A percentile compares a stretch with the other conserved stretches of the same genome.
Conservation (phyloP, 2,113 vertebrate genomes). For the Calypte anna region DNA sequence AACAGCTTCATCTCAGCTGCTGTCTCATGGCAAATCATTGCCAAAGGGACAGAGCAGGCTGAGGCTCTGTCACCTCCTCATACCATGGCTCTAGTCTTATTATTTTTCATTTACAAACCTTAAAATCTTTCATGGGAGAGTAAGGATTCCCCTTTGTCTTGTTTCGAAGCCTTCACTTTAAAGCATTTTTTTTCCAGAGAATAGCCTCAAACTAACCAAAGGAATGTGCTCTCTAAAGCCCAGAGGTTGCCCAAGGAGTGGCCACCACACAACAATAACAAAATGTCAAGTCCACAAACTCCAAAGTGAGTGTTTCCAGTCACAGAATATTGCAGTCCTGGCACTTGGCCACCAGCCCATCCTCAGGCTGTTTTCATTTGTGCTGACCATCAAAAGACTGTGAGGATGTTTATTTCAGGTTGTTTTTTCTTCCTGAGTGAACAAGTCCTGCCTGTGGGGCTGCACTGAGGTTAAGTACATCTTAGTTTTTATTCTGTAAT, state of each 20-base stretch:
- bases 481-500: neutral
- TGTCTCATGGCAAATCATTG: neutral
- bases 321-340: neutral
- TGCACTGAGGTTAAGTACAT: neutral
- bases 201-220: neutral
- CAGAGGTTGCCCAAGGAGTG: neutral
- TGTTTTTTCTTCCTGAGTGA: neutral
- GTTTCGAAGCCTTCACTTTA: neutral
- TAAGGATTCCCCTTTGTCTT: neutral
- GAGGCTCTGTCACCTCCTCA: fast-evolving
- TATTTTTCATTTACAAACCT: neutral
- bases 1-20: neutral
- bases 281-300: neutral
- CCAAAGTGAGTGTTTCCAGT: neutral
- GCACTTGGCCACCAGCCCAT: neutral
- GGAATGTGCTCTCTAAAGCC: neutral
- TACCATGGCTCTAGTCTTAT: neutral
- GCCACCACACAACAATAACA: neutral
- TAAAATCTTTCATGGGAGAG: neutral
- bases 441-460: neutral
- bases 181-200: neutral
- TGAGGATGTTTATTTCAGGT: neutral
- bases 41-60: neutral
- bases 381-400: neutral
- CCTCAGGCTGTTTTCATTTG: neutral